Base-by-base conservation (phyloP, 1,140 invertebrate genomes). In the Drosophila sulfurigaster region DNA sequence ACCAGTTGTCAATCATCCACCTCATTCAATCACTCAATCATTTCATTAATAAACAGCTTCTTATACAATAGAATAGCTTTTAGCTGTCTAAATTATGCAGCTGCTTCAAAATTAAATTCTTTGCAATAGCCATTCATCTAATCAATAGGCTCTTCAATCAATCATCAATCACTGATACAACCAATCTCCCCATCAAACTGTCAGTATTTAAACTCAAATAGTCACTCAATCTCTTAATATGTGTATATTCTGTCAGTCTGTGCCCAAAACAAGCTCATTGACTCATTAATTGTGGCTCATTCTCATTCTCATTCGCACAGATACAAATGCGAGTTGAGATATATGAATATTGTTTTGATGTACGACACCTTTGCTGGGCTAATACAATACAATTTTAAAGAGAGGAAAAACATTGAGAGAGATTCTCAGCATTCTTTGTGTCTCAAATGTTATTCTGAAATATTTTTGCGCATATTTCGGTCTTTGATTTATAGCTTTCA, bases 401-500 rank as follows among this genome's bases (percentile, higher is more conserved):
- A 5, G 38, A 16, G 16, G 1, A 20, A n/a, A 48, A 25, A 49
- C 30, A 41, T 28, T 6, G 45, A 43, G 41, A 43, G 57, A 11
- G 32, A 41, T 51, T 60, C 57, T 51, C 56, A 15, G 48, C 66
- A 68, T 51, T 51, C 56, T 66, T 38, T 38, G 32, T 51, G 41
- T 49, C 35, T 70, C 63, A 38, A 32, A 35, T 51, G 16, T 38
- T 30, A 16, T 51, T 51, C 63, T 54, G 49, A 58, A 62, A 83
- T 56, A 83, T 79, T 83, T 70, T 80, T 65, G 54, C 73, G 68
- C 77, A 83, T 80, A 78, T 83, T 83, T 83, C 46, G 65, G 41
- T 43, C 62, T 85, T 80, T 83, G 81, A 83, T 83, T 83, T 83
- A 83, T 83, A 35, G 60, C 68, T 57, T 74, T 15, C 62, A 71